Percentiles rank a stretch among this genome's conserved stretches.
phyloP scores from a whole-genome alignment of 2,797 vertebrate species.

The Hippocampus kuda region DNA sequence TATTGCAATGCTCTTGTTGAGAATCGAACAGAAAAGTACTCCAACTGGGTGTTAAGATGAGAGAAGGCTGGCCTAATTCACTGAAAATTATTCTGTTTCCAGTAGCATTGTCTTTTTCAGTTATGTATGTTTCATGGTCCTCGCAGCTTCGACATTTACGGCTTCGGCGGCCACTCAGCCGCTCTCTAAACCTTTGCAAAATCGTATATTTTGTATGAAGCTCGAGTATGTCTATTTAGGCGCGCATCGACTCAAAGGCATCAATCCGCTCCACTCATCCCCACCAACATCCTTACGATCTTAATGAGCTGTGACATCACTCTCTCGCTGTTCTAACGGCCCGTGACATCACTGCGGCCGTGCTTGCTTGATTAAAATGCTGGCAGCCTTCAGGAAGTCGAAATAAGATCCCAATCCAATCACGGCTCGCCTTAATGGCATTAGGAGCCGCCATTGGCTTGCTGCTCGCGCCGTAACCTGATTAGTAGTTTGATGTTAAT shows the following conservation, averaged over 20 bases:
- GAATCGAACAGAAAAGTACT: conserved; percentile 10
- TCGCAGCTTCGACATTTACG: not conserved
- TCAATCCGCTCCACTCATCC: conserved; percentile 19
- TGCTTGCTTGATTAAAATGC: conserved; percentile 69
- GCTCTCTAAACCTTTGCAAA: not conserved
- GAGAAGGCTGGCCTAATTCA: conserved; percentile 10
- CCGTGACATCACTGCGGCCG: conserved; percentile 61
- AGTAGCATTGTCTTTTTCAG: not conserved
- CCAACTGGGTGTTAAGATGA: conserved; percentile 5
- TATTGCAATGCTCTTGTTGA: conserved; percentile 10
- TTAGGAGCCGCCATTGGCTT: conserved; percentile 72
- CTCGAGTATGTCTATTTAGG: not conserved
- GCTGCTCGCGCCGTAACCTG: conserved; percentile 67
- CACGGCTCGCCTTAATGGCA: conserved; percentile 65
- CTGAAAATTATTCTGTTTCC: not conserved
- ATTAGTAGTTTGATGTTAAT: conserved; percentile 74
- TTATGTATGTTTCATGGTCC: not conserved
- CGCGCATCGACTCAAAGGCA: conserved; percentile 11
- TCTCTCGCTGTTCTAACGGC: conserved; percentile 41
- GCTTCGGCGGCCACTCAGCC: not conserved
- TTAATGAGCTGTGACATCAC: conserved; percentile 60
- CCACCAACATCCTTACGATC: conserved; percentile 30
- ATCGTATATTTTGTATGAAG: not conserved
- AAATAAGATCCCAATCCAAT: conserved; percentile 70
- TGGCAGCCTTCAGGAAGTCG: conserved; percentile 65